Percentiles rank a stretch among this genome's conserved stretches.
Conservation (phyloP, 2,888 invertebrate genomes). For the Drosophila gaucha region DNA sequence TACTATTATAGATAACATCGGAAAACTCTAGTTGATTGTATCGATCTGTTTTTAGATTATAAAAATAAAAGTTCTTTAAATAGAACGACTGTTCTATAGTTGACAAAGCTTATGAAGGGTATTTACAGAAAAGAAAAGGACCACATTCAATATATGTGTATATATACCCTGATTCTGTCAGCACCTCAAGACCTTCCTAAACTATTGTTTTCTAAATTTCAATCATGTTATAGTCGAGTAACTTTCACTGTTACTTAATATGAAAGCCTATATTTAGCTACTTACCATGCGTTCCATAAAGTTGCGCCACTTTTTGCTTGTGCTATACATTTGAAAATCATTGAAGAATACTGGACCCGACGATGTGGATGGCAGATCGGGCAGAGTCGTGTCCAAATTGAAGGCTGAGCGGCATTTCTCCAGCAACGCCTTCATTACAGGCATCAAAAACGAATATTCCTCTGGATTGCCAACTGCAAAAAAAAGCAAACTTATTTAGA, state of each 20-base stretch:
- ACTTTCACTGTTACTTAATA: background rate
- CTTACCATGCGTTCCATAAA: slow-evolving; percentile 86
- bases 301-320: slow-evolving; percentile 86
- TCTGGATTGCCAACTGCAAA: slow-evolving; percentile 85
- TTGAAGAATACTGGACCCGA: slow-evolving; percentile 87
- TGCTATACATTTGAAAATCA: slow-evolving; percentile 87
- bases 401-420: slow-evolving; percentile 85
- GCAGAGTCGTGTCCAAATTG: slow-evolving; percentile 83
- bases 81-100: too few species aligned
- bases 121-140: too few species aligned
- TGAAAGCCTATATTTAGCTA: background rate
- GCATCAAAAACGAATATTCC: slow-evolving; percentile 87
- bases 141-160: too few species aligned
- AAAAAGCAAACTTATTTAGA: background rate
- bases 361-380: slow-evolving; percentile 86
- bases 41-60: too few species aligned
- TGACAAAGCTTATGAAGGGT: too few species aligned
- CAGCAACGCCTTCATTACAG: slow-evolving; percentile 87
- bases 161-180: too few species aligned
- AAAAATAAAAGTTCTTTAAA: too few species aligned
- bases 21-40: too few species aligned
- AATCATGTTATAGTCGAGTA: too few species aligned
- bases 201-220: too few species aligned
- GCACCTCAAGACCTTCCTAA: too few species aligned
- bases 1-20: background rate